Conservation (phyloP, 2,888 invertebrate genomes). For the Eremobia ochroleuca region DNA sequence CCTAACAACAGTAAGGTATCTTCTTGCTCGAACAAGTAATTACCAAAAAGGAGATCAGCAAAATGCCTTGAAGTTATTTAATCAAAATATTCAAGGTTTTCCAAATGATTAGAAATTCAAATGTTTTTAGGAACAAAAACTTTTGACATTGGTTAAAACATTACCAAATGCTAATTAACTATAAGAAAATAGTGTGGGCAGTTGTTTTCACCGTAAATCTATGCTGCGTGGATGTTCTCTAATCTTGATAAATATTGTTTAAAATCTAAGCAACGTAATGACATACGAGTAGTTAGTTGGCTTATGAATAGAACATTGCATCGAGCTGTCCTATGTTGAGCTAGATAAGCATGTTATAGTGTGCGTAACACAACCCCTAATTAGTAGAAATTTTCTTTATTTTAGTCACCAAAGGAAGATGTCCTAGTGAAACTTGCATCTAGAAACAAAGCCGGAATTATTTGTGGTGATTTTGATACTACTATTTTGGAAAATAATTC, state of each 20-base stretch:
- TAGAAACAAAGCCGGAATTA: too few relatives aligned
- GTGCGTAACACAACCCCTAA: too few relatives aligned
- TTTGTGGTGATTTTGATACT: too few relatives aligned
- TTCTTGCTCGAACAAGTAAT: neutral
- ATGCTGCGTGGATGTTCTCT: too few relatives aligned
- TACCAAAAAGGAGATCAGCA: neutral
- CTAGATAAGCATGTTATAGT: too few relatives aligned
- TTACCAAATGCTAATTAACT: neutral
- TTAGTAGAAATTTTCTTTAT: too few relatives aligned
- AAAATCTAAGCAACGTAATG: neutral
- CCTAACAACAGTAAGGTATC: neutral
- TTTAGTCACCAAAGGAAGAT: too few relatives aligned
- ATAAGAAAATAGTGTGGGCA: neutral
- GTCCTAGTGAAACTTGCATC: too few relatives aligned
- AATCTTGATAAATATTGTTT: neutral
- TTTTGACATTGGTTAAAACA: neutral
- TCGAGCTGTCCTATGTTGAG: too few relatives aligned
- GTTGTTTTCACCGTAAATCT: neutral
- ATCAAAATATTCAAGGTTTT: neutral
- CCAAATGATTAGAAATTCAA: neutral
- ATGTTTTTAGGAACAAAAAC: neutral
- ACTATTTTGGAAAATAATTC: too few relatives aligned
- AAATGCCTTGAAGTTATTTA: neutral
- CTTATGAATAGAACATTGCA: too few relatives aligned
- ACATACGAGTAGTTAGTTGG: too few relatives aligned